Base-by-base conservation (phyloP, 2,113 vertebrate genomes). In the Triplophysa tibetana region DNA sequence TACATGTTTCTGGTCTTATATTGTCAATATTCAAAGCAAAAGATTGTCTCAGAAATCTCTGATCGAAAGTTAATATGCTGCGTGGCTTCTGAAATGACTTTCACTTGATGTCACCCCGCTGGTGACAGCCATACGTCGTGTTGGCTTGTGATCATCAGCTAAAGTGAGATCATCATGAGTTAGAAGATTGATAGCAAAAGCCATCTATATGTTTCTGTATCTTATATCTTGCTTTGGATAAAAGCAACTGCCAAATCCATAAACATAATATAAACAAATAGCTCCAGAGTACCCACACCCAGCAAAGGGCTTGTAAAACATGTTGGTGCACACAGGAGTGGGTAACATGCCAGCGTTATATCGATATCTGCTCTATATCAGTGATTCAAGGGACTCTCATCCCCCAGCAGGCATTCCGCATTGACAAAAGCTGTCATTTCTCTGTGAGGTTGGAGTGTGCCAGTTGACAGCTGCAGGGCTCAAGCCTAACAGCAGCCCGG, bases 391-490 rank as follows among this genome's bases (percentile, higher is more conserved):
- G 61, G 29, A 17, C 89, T 91, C 89, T 86, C 90, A 83, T 85
- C 87, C 89, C 87, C 76, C 90, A 90, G 87, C 91, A 90, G 90
- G 91, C 92, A 91, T 88, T 93, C 93, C 90, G 91, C 91, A 92
- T 86, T 91, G 93, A 94, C 90, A 91, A 90, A 91, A 93, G 87
- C 90, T 94, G 92, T 92, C 87, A 89, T 93, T 94, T 91, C 88
- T 93, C 90, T 88, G 86, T 70, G 88, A 93, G 90, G 91, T 89
- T 73, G 94, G 90, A 95, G 94, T 88, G 93, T 95, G 94, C 93
- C 94, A 94, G 88, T 90, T 88, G 86, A 95, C 94, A 95, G 94
- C 94, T 95, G 94, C 93, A 91, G 81, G 88, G 87, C 82, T 89
- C 88, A 90, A 89, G 87, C 86, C 86, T n/a, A 75, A 82, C 85